Evolutionary conservation across 2,797 vertebrate species (phyloP).

Genomic region (Caiman crocodilus): DNA sequence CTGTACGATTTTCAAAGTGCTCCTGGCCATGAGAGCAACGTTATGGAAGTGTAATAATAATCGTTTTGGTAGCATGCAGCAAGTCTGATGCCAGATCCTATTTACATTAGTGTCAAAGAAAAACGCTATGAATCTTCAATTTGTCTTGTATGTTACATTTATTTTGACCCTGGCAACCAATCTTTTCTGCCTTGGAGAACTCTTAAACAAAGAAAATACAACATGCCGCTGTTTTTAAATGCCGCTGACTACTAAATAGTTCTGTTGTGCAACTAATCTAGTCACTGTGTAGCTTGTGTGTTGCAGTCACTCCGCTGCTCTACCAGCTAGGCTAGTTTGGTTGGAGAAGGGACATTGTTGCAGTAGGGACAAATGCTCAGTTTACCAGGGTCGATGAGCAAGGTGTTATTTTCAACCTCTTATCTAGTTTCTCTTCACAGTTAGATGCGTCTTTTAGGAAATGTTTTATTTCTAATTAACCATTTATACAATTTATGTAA

Average conservation of each 20-base stretch:
- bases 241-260: no score
- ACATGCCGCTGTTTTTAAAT: not conserved
- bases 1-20: not conserved
- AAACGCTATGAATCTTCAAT: not conserved
- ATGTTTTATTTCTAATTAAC: not conserved
- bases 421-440: not conserved
- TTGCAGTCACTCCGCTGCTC: not conserved
- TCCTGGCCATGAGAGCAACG: not conserved
- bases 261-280: not conserved
- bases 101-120: not conserved
- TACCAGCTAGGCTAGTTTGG: not conserved
- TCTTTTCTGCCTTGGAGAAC: not conserved
- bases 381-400: not conserved
- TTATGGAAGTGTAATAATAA: not conserved
- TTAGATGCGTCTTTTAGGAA: not conserved
- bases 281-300: fast-evolving
- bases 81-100: not conserved
- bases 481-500: not conserved
- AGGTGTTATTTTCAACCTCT: not conserved
- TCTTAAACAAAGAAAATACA: not conserved
- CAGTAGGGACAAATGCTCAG: not conserved
- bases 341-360: not conserved
- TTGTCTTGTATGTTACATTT: not conserved
- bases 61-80: not conserved
- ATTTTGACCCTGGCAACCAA: not conserved